A percentile compares a stretch with the other conserved stretches of the same genome.
Conservation (phyloP, 2,113 vertebrate species). For the Xerus inauris region DNA sequence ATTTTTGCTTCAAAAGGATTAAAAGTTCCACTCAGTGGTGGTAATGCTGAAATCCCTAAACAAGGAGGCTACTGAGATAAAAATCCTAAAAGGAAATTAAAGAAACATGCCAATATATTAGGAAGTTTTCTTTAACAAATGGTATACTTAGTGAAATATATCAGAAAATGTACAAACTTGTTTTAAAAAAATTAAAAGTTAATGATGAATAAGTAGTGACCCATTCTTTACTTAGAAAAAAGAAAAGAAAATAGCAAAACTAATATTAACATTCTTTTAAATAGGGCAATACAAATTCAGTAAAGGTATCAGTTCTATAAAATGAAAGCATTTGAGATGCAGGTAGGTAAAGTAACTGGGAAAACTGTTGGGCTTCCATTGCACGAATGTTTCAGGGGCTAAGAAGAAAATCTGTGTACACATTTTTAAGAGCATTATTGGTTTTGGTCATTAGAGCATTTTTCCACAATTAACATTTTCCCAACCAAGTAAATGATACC, state of each 20-base stretch:
- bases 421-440: not conserved
- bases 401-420: not conserved
- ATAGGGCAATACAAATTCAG: not conserved
- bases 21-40: not conserved
- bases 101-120: not conserved
- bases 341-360: not conserved
- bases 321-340: not conserved
- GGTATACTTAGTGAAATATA: not conserved
- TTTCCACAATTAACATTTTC: slow-evolving; percentile 29
- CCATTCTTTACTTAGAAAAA: not conserved
- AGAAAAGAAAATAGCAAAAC: not conserved
- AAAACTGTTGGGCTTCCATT: not conserved
- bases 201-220: not conserved
- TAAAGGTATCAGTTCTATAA: not conserved
- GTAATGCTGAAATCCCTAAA: not conserved
- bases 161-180: not conserved
- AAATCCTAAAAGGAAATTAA: not conserved
- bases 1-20: not conserved
- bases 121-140: not conserved
- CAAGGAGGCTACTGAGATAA: not conserved
- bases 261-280: not conserved
- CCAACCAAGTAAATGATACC: not conserved
- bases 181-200: not conserved
- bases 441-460: not conserved
- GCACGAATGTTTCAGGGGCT: not conserved